Evolutionary conservation across 2,888 invertebrate genomes (phyloP).

Genomic region (Clepsis dumicolana): DNA sequence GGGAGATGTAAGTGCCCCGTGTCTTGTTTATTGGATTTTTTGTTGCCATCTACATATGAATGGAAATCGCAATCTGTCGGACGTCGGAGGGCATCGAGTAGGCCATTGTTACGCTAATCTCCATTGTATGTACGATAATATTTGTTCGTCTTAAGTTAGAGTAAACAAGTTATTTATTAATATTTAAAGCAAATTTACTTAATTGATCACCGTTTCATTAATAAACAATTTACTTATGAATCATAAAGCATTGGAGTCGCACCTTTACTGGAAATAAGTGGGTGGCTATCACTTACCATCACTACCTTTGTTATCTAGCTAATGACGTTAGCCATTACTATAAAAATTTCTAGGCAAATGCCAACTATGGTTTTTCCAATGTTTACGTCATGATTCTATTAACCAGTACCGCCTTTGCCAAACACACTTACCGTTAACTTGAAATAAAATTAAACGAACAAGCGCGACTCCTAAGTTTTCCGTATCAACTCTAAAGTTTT

Average conservation of each 20-base stretch:
- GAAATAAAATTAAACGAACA: constrained; percentile 43
- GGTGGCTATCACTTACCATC: constrained; percentile 6
- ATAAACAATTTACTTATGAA: constrained; percentile 6
- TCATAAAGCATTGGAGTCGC: not conserved
- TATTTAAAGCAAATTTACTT: constrained; percentile 9
- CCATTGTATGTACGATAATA: constrained; percentile 50
- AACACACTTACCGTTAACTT: constrained; percentile 34
- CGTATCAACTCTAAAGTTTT: constrained; percentile 69
- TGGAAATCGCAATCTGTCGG: constrained; percentile 80
- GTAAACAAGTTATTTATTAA: constrained; percentile 24
- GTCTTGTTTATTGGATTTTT: constrained; percentile 86
- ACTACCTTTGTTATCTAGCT: not conserved
- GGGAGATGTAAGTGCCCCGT: constrained; percentile 76
- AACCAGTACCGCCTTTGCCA: not conserved
- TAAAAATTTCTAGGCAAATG: constrained; percentile 19
- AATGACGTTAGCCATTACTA: not conserved
- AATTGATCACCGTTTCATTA: constrained; percentile 7
- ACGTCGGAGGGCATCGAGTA: constrained; percentile 69
- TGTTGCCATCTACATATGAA: constrained; percentile 86
- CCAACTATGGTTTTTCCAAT: not conserved
- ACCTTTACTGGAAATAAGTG: constrained; percentile 3
- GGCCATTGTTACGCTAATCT: constrained; percentile 61
- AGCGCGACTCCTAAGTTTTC: constrained; percentile 61
- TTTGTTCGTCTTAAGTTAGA: constrained; percentile 44
- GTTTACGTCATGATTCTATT: constrained; percentile 15